These are phyloP conservation scores for Sarcophaga peregrina DNA, from an alignment of 1,140 invertebrate genomes.

Conservation along the genomic window DNA sequence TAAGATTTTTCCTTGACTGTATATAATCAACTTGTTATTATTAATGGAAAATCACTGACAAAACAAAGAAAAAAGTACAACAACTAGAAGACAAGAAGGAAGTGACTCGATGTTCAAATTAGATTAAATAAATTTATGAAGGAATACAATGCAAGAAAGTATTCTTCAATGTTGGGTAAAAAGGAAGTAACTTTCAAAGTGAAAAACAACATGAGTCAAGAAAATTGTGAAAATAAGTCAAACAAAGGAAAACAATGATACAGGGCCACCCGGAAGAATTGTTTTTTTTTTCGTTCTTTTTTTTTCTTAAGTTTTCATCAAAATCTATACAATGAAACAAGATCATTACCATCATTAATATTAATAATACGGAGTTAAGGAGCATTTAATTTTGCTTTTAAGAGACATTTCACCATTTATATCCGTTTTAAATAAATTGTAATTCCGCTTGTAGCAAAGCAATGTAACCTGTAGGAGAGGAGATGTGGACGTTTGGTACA, in stretches of 20 bases:
- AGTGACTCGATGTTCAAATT: slow-evolving; percentile 9
- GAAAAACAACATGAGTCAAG: too few species aligned
- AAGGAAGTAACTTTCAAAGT: neutral
- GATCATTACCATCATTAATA: slow-evolving; percentile 13
- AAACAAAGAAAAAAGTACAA: neutral
- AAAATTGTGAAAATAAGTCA: neutral
- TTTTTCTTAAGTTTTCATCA: neutral
- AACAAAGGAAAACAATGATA: neutral
- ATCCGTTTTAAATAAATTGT: slow-evolving; percentile 16
- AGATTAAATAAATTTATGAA: slow-evolving; percentile 16
- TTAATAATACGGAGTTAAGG: neutral
- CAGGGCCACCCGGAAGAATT: neutral
- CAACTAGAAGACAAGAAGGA: neutral
- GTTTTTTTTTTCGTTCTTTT: neutral
- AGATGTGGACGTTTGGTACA: neutral
- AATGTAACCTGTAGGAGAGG: neutral
- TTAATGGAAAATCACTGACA: neutral
- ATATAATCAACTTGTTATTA: slow-evolving; percentile 5
- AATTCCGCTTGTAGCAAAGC: neutral
- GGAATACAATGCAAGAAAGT: neutral
- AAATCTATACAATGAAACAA: neutral
- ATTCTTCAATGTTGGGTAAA: neutral
- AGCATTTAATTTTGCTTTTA: slow-evolving; percentile 13
- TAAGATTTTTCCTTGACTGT: neutral
- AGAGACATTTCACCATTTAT: neutral